phyloP scores from a whole-genome alignment of 2,113 vertebrate species.

The Bucco capensis region DNA sequence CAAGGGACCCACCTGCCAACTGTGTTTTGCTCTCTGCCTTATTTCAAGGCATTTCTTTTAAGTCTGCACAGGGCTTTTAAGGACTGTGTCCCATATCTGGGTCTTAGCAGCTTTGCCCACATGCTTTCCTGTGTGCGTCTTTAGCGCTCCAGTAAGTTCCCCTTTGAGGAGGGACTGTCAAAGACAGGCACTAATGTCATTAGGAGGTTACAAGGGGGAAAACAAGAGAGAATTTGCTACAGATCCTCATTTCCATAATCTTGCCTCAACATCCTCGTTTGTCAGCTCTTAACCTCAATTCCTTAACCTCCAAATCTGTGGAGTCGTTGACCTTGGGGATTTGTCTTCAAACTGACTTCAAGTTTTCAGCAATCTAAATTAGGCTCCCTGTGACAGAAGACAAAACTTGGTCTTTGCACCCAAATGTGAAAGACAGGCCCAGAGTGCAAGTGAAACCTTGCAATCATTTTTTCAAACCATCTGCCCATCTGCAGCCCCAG shows the following conservation, averaged over 20 bases:
- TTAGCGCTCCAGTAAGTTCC: constrained; percentile 12
- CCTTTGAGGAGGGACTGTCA: constrained; percentile 31
- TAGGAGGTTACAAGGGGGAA: constrained; percentile 63
- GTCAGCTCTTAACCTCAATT: constrained; percentile 68
- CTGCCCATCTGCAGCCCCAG: constrained; percentile 61
- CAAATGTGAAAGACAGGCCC: constrained; percentile 67
- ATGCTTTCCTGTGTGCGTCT: constrained; percentile 4
- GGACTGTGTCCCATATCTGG: constrained; percentile 49
- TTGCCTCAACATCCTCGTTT: constrained; percentile 50
- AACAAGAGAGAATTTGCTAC: constrained; percentile 58
- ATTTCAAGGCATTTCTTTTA: not conserved
- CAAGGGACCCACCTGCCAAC: not conserved
- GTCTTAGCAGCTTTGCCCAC: constrained; percentile 48
- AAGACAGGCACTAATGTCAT: constrained; percentile 53
- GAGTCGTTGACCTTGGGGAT: constrained; percentile 26
- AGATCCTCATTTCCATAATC: constrained; percentile 67
- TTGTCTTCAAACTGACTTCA: constrained; percentile 58
- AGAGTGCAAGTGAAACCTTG: constrained; percentile 64
- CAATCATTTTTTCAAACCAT: constrained; percentile 61
- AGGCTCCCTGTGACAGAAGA: constrained; percentile 47
- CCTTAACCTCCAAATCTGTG: constrained; percentile 65
- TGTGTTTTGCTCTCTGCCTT: not conserved
- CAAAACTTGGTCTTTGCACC: constrained; percentile 60
- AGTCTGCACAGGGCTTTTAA: not conserved
- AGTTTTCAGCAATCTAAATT: constrained; percentile 58